Evolutionary conservation across 2,888 invertebrate species (phyloP).

Genomic region (Exephanes ischioxanthus): DNA sequence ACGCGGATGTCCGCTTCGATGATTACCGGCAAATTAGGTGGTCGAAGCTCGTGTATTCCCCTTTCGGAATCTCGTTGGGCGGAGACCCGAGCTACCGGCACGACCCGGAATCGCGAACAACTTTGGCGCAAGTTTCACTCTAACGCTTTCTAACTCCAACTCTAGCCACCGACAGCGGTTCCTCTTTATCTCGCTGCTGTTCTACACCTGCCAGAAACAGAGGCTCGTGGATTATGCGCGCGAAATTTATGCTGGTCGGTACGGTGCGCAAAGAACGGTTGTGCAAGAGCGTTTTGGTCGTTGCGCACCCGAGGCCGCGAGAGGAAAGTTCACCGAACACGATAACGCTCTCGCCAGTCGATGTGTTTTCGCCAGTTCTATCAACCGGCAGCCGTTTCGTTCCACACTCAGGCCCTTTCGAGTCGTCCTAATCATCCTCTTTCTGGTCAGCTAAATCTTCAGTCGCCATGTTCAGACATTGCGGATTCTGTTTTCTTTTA

Average conservation of each 20-base stretch:
- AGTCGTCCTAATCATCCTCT: neutral
- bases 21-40: conserved; percentile 59
- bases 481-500: neutral
- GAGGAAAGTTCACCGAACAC: conserved; percentile 27
- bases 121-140: conserved; percentile 60
- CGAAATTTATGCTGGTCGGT: conserved; percentile 39
- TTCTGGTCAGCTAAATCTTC: neutral
- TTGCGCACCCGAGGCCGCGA: neutral
- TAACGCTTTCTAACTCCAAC: conserved; percentile 35
- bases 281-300: conserved; percentile 11
- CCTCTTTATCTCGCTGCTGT: conserved; percentile 24
- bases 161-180: neutral
- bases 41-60: conserved; percentile 52
- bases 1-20: conserved; percentile 53
- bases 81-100: neutral
- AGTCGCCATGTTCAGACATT: neutral
- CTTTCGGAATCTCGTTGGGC: conserved; percentile 36
- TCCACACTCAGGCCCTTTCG: neutral
- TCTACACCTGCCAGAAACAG: conserved; percentile 54
- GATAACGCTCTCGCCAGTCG: neutral
- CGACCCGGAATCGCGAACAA: conserved; percentile 49
- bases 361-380: neutral
- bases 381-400: neutral
- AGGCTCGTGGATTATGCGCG: conserved; percentile 46
- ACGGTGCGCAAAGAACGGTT: conserved; percentile 5